Percentiles rank a stretch among this genome's conserved stretches.
Evolutionary conservation across 2,797 vertebrate genomes (phyloP).

Genomic region (Tadarida brasiliensis): DNA sequence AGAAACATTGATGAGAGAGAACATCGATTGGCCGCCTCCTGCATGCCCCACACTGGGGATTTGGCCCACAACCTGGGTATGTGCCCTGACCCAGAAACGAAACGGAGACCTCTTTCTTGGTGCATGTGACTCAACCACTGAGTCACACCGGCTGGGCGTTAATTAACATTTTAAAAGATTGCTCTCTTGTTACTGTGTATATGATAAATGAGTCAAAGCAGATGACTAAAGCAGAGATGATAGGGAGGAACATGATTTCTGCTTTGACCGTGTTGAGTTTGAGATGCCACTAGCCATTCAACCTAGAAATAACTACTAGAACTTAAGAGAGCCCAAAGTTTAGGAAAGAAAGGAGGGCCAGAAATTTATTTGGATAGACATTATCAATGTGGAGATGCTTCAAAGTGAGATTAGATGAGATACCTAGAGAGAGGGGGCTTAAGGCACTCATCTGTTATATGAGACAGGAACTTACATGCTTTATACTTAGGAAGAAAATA

Average conservation of each 20-base stretch:
- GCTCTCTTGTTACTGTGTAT: background rate
- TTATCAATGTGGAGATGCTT: background rate
- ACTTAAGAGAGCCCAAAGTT: background rate
- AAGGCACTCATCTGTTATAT: background rate
- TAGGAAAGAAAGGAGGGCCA: background rate
- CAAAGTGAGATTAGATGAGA: constrained; percentile 13
- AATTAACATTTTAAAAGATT: background rate
- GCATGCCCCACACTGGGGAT: too few relatives aligned
- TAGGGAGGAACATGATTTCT: background rate
- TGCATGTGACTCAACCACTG: too few relatives aligned
- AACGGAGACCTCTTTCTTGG: too few relatives aligned
- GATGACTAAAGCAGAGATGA: background rate
- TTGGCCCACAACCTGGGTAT: too few relatives aligned
- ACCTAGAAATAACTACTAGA: background rate
- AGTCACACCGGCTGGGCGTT: background rate
- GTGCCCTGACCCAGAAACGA: too few relatives aligned
- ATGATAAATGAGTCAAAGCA: background rate
- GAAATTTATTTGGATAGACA: constrained; percentile 46
- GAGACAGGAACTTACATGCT: background rate
- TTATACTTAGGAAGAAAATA: constrained; percentile 1
- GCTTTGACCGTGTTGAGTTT: background rate
- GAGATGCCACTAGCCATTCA: constrained; percentile 10
- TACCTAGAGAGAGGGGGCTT: background rate
- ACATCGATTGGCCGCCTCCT: too few relatives aligned
- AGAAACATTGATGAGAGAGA: too few relatives aligned